phyloP scores from a whole-genome alignment of 2,797 vertebrate genomes.

The Poeciliopsis infans region DNA sequence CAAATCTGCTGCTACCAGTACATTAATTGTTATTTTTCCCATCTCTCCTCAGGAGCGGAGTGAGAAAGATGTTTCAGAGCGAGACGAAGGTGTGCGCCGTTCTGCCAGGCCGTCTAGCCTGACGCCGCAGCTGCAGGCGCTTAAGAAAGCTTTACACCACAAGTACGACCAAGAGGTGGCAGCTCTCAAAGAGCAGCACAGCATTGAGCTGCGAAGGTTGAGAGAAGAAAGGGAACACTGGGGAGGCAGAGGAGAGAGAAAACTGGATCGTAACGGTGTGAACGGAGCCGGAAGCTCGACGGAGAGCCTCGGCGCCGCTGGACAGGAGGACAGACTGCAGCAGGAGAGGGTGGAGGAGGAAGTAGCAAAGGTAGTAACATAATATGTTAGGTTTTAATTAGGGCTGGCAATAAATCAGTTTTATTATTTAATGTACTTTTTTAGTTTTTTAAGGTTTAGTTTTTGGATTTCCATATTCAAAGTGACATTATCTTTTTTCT shows the following conservation, averaged over 20 bases:
- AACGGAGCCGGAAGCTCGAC: constrained; percentile 39
- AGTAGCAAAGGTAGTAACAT: constrained; percentile 88
- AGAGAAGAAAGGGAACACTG: constrained; percentile 39
- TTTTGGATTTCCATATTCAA: no score
- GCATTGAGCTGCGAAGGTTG: constrained; percentile 65
- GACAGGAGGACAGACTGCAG: constrained; percentile 80
- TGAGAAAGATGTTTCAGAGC: constrained; percentile 58
- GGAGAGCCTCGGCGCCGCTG: constrained; percentile 58
- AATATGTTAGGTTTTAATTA: neutral
- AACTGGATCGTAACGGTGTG: constrained; percentile 42
- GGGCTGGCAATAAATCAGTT: no score
- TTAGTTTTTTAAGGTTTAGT: no score
- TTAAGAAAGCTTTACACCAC: constrained; percentile 73
- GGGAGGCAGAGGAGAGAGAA: constrained; percentile 26
- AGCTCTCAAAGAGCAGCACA: constrained; percentile 77
- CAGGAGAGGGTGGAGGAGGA: constrained; percentile 89
- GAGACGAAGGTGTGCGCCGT: constrained; percentile 29
- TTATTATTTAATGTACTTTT: no score
- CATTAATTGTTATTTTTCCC: constrained; percentile 3
- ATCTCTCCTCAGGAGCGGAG: constrained; percentile 40
- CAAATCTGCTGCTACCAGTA: constrained; percentile 1
- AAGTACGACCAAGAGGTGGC: constrained; percentile 78
- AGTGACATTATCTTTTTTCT: no score
- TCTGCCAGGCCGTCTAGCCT: constrained; percentile 57
- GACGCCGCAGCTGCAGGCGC: constrained; percentile 75